These are phyloP conservation scores for Nomada goodeniana DNA, from an alignment of 2,888 invertebrate genomes.

Conservation along the genomic window DNA sequence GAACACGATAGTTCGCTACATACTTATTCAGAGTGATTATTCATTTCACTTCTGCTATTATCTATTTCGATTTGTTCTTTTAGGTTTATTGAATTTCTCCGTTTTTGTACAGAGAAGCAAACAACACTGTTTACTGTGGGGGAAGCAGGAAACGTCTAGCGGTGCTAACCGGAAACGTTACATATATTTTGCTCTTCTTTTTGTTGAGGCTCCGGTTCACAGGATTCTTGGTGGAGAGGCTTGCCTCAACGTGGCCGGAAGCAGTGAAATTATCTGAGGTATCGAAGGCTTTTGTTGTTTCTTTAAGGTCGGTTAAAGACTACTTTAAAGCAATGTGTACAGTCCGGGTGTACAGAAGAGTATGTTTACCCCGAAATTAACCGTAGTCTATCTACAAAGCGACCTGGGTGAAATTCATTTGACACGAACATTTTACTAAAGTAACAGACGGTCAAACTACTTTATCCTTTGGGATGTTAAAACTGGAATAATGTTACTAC, in stretches of 20 bases:
- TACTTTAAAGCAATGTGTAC: conserved; percentile 11
- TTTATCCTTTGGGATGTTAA: not conserved
- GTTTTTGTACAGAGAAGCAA: conserved; percentile 8
- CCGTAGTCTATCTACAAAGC: not conserved
- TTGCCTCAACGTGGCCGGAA: not conserved
- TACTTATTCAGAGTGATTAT: conserved; percentile 77
- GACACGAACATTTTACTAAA: not conserved
- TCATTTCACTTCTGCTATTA: conserved; percentile 60
- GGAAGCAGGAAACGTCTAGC: conserved; percentile 24
- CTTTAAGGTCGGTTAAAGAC: conserved; percentile 14
- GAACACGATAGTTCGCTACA: conserved; percentile 44
- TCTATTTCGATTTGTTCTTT: not conserved
- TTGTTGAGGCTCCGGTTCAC: not conserved
- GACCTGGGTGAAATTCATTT: conserved; percentile 4
- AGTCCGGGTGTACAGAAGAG: not conserved
- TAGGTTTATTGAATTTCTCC: conserved; percentile 17
- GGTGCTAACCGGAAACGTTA: conserved; percentile 24
- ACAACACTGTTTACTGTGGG: conserved; percentile 18
- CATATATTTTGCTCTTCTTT: conserved; percentile 6
- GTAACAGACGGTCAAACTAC: not conserved
- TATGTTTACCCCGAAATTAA: conserved; percentile 24
- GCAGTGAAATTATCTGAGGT: conserved; percentile 32
- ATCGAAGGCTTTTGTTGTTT: conserved; percentile 15
- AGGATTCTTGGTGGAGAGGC: conserved; percentile 11
- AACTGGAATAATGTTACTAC: not conserved